Conservation (phyloP, 35 echinoderm and acorn worm genomes). For the Strongylocentrotus purpuratus region DNA sequence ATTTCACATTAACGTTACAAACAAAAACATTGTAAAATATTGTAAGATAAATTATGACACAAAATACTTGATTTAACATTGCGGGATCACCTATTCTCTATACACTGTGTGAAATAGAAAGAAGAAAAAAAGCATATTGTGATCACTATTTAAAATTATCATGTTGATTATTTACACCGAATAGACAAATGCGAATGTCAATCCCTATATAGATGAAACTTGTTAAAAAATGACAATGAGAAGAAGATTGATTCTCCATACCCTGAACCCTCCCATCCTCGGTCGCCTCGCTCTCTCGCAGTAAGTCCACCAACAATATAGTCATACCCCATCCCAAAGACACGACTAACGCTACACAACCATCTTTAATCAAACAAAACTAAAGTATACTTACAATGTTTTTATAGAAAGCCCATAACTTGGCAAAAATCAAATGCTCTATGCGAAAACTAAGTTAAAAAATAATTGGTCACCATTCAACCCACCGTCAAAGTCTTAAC, state of each 20-base stretch:
- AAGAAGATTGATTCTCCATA: too few species aligned
- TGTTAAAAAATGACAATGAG: too few species aligned
- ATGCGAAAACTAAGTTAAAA: not conserved
- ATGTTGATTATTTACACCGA: too few species aligned
- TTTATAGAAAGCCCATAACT: not conserved
- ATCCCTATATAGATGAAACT: too few species aligned
- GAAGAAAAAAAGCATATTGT: too few species aligned
- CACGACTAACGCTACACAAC: too few species aligned
- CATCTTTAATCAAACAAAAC: not conserved
- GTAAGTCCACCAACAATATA: not conserved
- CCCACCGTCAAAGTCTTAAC: conserved; percentile 24
- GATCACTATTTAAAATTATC: too few species aligned
- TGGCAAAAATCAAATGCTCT: not conserved
- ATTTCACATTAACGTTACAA: not conserved
- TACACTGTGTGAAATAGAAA: not conserved
- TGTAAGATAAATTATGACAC: too few species aligned
- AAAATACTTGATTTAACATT: too few species aligned
- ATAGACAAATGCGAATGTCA: too few species aligned
- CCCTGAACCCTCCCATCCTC: not conserved
- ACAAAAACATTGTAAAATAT: too few species aligned
- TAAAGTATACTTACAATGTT: not conserved
- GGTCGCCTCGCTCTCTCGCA: not conserved
- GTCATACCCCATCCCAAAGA: too few species aligned
- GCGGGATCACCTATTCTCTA: not conserved
- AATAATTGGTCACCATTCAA: conserved; percentile 14